These are phyloP conservation scores for Acanthochromis polyacanthus DNA, from an alignment of 2,113 vertebrate species.

Conservation along the genomic window DNA sequence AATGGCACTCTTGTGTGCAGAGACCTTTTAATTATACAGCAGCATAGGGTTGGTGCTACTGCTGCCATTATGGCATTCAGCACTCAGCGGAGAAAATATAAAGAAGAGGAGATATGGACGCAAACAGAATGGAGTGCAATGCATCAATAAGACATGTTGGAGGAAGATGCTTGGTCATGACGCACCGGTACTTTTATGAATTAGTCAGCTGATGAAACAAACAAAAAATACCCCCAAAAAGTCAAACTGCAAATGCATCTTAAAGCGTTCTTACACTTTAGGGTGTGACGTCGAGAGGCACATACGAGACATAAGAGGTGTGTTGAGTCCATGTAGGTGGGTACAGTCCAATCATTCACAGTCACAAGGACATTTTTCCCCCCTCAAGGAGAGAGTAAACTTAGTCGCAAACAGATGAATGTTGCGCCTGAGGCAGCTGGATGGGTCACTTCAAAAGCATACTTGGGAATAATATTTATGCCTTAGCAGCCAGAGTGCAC, in stretches of 20 bases:
- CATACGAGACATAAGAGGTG: background rate
- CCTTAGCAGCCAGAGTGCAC: conserved; percentile 37
- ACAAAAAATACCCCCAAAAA: background rate
- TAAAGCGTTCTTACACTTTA: too few species aligned
- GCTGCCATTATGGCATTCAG: conserved; percentile 1
- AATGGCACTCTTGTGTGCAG: conserved; percentile 10
- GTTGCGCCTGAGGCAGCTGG: conserved; percentile 38
- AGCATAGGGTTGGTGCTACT: conserved; percentile 16
- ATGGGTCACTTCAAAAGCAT: conserved; percentile 53
- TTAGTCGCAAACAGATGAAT: conserved; percentile 53
- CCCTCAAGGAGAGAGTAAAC: conserved; percentile 40
- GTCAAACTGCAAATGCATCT: background rate
- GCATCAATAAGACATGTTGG: background rate
- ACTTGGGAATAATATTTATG: conserved; percentile 54
- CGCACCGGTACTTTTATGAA: background rate
- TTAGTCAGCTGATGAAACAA: background rate
- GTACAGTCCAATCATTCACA: conserved; percentile 34
- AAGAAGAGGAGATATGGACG: background rate
- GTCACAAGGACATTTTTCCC: conserved; percentile 37
- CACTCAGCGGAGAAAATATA: background rate
- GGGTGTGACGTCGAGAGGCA: background rate
- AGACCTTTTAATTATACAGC: conserved; percentile 40
- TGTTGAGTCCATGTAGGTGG: conserved; percentile 29
- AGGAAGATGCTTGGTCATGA: background rate
- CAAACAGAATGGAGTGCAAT: background rate